Conservation (phyloP, 2,797 vertebrate species). For the Syngnathus acus region DNA sequence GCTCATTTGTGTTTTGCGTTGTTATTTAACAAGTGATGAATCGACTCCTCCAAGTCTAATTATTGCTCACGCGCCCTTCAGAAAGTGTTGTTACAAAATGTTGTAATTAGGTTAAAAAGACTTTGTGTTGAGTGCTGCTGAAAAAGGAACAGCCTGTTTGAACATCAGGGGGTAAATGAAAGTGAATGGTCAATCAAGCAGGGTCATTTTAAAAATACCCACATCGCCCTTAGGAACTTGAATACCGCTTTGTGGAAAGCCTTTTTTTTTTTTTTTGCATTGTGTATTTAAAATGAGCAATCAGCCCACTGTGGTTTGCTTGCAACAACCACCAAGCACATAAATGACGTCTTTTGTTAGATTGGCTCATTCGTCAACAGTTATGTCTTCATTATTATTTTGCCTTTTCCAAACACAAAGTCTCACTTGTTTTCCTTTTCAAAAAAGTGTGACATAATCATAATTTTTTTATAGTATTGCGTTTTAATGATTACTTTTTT, state of each 20-base stretch:
- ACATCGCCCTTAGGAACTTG: neutral
- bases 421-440: too few species aligned
- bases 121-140: neutral
- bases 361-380: too few species aligned
- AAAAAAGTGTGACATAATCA: too few species aligned
- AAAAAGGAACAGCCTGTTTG: too few species aligned
- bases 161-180: neutral
- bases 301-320: neutral
- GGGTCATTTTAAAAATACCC: neutral
- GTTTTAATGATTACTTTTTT: too few species aligned
- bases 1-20: too few species aligned
- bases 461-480: too few species aligned
- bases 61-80: neutral
- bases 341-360: too few species aligned
- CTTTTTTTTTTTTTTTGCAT: neutral
- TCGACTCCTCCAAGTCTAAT: neutral
- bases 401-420: too few species aligned
- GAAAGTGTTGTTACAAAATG: neutral
- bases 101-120: neutral
- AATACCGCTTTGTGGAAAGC: neutral
- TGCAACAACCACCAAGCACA: neutral
- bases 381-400: too few species aligned
- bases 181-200: neutral
- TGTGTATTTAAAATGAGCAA: neutral
- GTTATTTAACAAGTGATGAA: neutral